A percentile compares a stretch with the other conserved stretches of the same genome.
Conservation (phyloP, 92 coral and sea anemone genomes). For the Actinernus sp. region DNA sequence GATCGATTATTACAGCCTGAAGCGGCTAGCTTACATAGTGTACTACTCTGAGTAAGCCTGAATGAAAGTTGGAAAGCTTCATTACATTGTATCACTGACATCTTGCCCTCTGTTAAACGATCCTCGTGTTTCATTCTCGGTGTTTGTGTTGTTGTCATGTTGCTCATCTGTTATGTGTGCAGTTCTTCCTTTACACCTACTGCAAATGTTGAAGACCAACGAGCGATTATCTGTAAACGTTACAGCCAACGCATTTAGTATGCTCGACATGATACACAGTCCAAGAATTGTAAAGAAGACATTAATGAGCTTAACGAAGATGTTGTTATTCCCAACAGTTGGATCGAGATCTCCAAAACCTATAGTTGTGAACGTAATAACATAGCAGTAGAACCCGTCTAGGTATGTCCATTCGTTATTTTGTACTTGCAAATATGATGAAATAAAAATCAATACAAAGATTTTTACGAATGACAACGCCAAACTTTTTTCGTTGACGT, state of each 20-base stretch:
- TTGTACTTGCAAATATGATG: not conserved
- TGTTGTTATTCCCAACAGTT: not conserved
- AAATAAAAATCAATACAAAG: not conserved
- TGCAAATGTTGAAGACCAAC: too few relatives aligned
- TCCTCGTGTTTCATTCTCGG: too few relatives aligned
- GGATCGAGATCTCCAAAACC: slow-evolving; percentile 10
- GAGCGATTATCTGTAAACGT: too few relatives aligned
- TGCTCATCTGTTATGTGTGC: too few relatives aligned
- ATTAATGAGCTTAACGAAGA: not conserved
- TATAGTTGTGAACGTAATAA: slow-evolving; percentile 9
- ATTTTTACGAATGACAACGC: slow-evolving; percentile 9
- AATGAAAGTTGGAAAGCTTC: too few relatives aligned
- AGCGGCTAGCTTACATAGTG: too few relatives aligned
- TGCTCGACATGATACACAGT: not conserved
- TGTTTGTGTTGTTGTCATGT: too few relatives aligned
- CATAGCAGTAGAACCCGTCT: not conserved
- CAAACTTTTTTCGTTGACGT: slow-evolving; percentile 22
- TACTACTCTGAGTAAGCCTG: too few relatives aligned
- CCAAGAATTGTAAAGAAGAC: not conserved
- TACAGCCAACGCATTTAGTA: not conserved
- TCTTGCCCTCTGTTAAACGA: too few relatives aligned
- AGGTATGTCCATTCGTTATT: not conserved
- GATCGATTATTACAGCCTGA: too few relatives aligned
- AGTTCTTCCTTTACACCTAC: too few relatives aligned
- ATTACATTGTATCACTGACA: too few relatives aligned